Evolutionary conservation across 2,797 vertebrate genomes (phyloP).

Genomic region (Taenioides sp.): DNA sequence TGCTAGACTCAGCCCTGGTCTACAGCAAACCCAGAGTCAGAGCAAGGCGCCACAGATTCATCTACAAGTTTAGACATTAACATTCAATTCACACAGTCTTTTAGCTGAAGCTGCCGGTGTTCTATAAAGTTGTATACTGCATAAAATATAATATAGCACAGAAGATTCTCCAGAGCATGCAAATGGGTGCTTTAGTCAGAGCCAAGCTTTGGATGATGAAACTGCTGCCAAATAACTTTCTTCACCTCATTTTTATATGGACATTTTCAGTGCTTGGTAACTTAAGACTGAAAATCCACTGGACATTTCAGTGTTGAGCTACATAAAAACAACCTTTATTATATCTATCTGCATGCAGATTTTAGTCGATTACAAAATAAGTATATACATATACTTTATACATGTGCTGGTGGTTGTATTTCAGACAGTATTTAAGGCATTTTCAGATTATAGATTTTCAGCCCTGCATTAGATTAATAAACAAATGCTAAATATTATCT

Average conservation of each 20-base stretch:
- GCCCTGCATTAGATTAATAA: neutral
- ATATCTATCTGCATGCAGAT: neutral
- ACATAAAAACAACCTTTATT: neutral
- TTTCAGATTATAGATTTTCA: neutral
- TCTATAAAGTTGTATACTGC: slow-evolving; percentile 9
- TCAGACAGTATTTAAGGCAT: neutral
- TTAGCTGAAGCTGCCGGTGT: slow-evolving; percentile 11
- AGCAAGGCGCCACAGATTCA: slow-evolving; percentile 44
- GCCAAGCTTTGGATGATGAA: slow-evolving; percentile 28
- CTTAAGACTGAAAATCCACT: slow-evolving; percentile 2
- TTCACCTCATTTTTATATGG: slow-evolving; percentile 15
- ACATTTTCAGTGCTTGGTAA: slow-evolving; percentile 8
- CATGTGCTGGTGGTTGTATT: neutral
- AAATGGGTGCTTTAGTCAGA: slow-evolving; percentile 22
- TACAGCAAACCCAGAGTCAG: slow-evolving; percentile 30
- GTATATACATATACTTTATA: neutral
- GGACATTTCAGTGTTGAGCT: neutral
- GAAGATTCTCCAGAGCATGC: slow-evolving; percentile 5
- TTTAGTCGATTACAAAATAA: neutral
- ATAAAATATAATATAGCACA: slow-evolving; percentile 4
- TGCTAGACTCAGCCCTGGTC: slow-evolving; percentile 55
- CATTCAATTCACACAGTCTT: slow-evolving; percentile 12
- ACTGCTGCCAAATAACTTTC: slow-evolving; percentile 27
- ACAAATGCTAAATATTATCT: neutral
- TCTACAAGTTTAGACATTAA: slow-evolving; percentile 22